Evolutionary conservation across 2,888 invertebrate genomes (phyloP).

Genomic region (Protodeltote pygarga): DNA sequence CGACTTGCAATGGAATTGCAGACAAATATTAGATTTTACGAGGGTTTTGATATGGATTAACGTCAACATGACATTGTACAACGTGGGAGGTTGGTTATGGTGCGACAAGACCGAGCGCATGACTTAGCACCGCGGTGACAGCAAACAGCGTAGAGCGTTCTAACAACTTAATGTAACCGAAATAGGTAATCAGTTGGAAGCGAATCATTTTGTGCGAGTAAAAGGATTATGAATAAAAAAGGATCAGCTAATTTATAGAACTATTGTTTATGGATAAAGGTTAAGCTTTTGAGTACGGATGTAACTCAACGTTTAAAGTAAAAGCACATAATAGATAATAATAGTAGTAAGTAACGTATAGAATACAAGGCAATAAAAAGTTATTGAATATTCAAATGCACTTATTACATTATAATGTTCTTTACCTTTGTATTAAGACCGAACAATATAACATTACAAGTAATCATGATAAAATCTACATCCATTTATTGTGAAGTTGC

Average conservation of each 20-base stretch:
- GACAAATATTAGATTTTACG: slow-evolving; percentile 45
- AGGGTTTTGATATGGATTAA: slow-evolving; percentile 48
- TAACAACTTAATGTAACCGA: slow-evolving; percentile 57
- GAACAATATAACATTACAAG: slow-evolving; percentile 37
- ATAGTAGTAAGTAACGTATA: not conserved
- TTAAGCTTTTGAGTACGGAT: no score
- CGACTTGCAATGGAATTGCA: slow-evolving; percentile 27
- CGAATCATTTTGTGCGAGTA: slow-evolving; percentile 18
- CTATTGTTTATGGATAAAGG: not conserved
- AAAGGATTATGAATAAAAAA: not conserved
- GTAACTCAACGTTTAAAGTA: no score
- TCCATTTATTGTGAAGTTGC: slow-evolving; percentile 36
- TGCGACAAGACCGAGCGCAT: slow-evolving; percentile 60
- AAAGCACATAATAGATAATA: no score
- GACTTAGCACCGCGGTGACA: slow-evolving; percentile 61
- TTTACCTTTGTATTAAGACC: slow-evolving; percentile 20
- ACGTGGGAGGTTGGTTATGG: slow-evolving; percentile 66
- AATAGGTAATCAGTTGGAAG: slow-evolving; percentile 35
- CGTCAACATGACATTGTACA: slow-evolving; percentile 46
- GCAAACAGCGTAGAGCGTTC: slow-evolving; percentile 55
- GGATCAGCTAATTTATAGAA: not conserved
- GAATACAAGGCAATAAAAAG: not conserved
- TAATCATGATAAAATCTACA: slow-evolving; percentile 51
- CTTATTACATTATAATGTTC: slow-evolving; percentile 9
- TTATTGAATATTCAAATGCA: slow-evolving; percentile 4